Evolutionary conservation across 2,888 invertebrate genomes (phyloP), one percentile per base, ranked within the genome.

Genomic region (Camponotus fellah): DNA sequence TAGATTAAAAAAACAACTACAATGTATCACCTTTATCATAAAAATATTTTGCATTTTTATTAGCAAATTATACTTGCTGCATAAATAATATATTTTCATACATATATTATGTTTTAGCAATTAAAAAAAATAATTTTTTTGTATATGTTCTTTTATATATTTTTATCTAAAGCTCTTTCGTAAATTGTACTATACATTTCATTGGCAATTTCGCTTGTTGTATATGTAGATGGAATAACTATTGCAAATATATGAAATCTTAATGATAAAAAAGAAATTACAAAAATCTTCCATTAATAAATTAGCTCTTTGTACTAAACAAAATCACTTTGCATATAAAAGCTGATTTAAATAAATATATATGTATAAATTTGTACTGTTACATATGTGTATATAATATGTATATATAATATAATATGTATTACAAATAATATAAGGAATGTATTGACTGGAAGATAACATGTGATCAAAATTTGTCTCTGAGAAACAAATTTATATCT

Each of bases 131-230:
- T 76, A 64, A 43, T 77, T 77, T 66, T 26, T 3, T 43, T 81
- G 5, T 14, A 32, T 62, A 34, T 37, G 37, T 62, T 46, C 2
- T 17, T 62, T 75, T 34, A 60, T 60, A 49, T 62, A 62, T 12
- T 43, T 62, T 74, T 34, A 60, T 37, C 60, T 76, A 76, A 81
- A 81, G 53, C 49, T 76, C 49, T 64, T 49, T 77, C 34, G 4
- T 49, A 14, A n/a, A 75, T 81, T 75, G 81, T 81, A 75, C 74
- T 81, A 53, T 81, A 77, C 37, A 53, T 77, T 72, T 77, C 49
- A 64, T 76, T 81, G 49, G 56, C 40, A 58, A 58, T 69, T 69
- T 4, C 21, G 12, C 12, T 68, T 53, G 8, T 17, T 76, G 49
- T 53, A 68, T 5, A 65, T n/a, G 46, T 64, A 56, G 14, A 10